Evolutionary conservation across 2,113 vertebrate genomes (phyloP), one percentile per base, ranked within the genome.

Genomic region (cat (Felis catus)): DNA sequence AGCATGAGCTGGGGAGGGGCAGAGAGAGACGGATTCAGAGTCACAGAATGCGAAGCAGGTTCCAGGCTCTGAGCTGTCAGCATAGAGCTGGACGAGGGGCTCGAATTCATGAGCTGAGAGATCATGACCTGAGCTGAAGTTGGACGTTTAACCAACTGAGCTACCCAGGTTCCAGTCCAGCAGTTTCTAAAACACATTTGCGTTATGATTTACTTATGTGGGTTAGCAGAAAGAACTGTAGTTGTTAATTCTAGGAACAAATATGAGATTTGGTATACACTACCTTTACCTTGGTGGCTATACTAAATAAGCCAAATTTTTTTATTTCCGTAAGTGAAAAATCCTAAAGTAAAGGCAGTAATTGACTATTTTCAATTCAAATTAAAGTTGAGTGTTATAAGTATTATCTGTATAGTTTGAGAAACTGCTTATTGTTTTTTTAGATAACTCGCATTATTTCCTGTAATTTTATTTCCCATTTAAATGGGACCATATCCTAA

Each of bases 341-440:
- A 79, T 53, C n/a, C 36, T 33, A 5, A 95, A 53, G 31, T 71
- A 73, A 48, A 68, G 53, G 4, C 8, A 91, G 1, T 76, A 87
- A 83, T 73, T 92, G 39, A 91, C 16, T 89, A 89, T 94, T 95
- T 95, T 91, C 33, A 19, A 86, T 73, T 86, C 41, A 87, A 14
- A 91, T 91, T 88, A 91, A 18, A 74, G 14, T 89, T 81, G 68
- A 93, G 10, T 70, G 80, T 93, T 95, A 0, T 76, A 51, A 83
- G 39, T n/a, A 12, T 27, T 90, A n/a, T 18, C 25, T 78, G 18
- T 53, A 15, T 91, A 55, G 6, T 83, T 97, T 66, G 53, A 90
- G 36, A 95, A 80, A 41, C 76, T 76, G 51, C 53, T 96, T 39
- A 73, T 68, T 12, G 3, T 76, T 61, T 82, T 94, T 93, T 87